Percentiles rank a stretch among this genome's conserved stretches.
These are phyloP conservation scores for Ophonus ardosiacus DNA, from an alignment of 2,888 invertebrate species.

Conservation along the genomic window DNA sequence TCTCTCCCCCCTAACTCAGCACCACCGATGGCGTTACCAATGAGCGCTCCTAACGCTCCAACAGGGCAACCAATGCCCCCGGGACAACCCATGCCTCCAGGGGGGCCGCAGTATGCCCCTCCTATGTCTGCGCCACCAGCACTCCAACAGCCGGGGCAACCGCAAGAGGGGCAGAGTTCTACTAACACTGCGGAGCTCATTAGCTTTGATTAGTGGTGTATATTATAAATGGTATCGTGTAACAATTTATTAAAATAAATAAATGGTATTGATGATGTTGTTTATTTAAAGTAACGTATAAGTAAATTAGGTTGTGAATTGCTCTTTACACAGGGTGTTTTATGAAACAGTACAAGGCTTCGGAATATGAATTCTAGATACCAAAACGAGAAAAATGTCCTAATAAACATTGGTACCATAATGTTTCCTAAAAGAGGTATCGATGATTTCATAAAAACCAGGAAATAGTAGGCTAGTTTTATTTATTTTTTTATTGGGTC, in stretches of 20 bases:
- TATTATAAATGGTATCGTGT: constrained; percentile 14
- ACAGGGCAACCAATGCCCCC: constrained; percentile 54
- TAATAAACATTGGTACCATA: no score
- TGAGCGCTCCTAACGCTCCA: constrained; percentile 53
- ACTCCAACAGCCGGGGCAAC: constrained; percentile 67
- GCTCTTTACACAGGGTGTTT: neutral
- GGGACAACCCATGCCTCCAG: constrained; percentile 56
- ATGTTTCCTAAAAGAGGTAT: no score
- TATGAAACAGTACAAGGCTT: no score
- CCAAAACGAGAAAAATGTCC: no score
- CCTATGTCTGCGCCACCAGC: constrained; percentile 67
- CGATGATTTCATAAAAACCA: no score
- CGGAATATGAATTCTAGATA: no score
- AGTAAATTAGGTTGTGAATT: neutral
- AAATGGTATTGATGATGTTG: neutral
- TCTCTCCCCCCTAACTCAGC: constrained; percentile 64
- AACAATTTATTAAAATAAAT: neutral
- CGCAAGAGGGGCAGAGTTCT: constrained; percentile 71
- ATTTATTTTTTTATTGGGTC: no score
- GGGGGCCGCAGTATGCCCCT: constrained; percentile 62
- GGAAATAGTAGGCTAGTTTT: no score
- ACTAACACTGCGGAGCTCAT: constrained; percentile 87
- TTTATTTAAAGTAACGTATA: neutral
- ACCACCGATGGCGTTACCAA: constrained; percentile 66
- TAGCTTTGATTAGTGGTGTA: constrained; percentile 83